These are phyloP conservation scores for Heteractis magnifica DNA, from an alignment of 92 coral and sea anemone species.

Conservation along the genomic window DNA sequence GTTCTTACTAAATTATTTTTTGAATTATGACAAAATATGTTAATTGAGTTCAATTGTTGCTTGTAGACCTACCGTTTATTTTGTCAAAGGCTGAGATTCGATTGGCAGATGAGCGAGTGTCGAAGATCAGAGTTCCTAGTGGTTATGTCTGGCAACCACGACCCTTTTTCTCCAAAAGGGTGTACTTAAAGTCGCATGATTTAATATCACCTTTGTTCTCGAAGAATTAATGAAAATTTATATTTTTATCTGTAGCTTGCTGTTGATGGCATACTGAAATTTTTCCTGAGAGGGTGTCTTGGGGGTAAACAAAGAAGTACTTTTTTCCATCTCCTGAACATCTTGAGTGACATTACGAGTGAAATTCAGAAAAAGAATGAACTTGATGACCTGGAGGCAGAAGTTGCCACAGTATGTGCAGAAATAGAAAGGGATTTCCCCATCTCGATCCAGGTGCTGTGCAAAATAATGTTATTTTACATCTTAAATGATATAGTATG, in stretches of 20 bases:
- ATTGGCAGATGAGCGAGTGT: not conserved
- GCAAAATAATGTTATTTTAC: too few species aligned
- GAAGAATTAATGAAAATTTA: too few species aligned
- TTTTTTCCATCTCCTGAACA: conserved; percentile 26
- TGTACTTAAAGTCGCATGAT: conserved; percentile 8
- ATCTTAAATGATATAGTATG: not conserved
- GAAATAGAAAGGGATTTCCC: conserved; percentile 46
- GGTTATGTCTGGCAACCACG: conserved; percentile 17
- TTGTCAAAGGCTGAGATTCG: not conserved
- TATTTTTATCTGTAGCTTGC: conserved; percentile 18
- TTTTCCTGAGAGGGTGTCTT: conserved; percentile 26
- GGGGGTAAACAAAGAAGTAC: too few species aligned
- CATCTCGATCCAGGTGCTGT: conserved; percentile 40
- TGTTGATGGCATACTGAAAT: conserved; percentile 40
- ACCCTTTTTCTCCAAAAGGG: not conserved
- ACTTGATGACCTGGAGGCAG: conserved; percentile 28
- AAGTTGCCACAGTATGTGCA: conserved; percentile 29
- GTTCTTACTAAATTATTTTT: too few species aligned
- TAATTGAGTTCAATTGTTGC: too few species aligned
- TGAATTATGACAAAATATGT: too few species aligned
- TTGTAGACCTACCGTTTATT: too few species aligned
- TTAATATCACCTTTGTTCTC: too few species aligned
- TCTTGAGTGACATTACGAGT: conserved; percentile 32
- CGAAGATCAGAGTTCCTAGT: not conserved
- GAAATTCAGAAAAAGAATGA: conserved; percentile 27